phyloP scores from a whole-genome alignment of 2,113 vertebrate genomes.

The Gadus macrocephalus region DNA sequence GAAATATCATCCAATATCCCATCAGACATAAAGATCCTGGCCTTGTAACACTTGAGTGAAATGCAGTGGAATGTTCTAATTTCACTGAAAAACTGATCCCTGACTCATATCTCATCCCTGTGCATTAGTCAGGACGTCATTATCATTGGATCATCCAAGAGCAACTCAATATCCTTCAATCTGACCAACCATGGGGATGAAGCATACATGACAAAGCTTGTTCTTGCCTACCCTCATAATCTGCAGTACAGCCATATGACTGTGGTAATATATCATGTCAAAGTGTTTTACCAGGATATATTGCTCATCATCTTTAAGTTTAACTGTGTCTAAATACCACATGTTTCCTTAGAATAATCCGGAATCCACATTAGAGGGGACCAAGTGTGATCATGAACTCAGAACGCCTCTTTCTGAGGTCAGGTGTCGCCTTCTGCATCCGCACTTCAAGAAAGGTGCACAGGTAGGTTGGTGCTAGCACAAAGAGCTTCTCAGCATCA shows the following conservation, averaged over 20 bases:
- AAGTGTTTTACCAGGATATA: neutral
- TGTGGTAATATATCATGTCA: conserved; percentile 26
- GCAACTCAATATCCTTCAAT: conserved; percentile 33
- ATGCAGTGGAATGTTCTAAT: neutral
- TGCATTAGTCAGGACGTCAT: conserved; percentile 21
- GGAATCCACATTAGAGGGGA: conserved; percentile 20
- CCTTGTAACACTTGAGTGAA: neutral
- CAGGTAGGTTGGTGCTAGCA: conserved; percentile 28
- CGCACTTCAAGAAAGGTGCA: conserved; percentile 19
- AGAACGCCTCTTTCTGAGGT: conserved; percentile 19
- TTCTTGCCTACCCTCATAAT: conserved; percentile 40
- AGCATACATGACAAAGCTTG: conserved; percentile 44
- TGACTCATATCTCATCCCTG: neutral
- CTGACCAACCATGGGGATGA: conserved; percentile 32
- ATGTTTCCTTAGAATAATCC: conserved; percentile 10
- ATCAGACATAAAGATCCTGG: neutral
- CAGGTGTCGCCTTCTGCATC: conserved; percentile 37
- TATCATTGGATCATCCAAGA: conserved; percentile 35
- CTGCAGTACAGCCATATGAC: conserved; percentile 26
- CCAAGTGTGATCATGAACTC: conserved; percentile 26
- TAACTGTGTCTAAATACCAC: neutral
- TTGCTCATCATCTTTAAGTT: too few relatives aligned
- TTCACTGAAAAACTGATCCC: neutral
- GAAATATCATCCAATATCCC: neutral
- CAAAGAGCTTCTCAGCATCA: neutral